These are phyloP conservation scores for Phaethon lepturus DNA, from an alignment of 2,113 vertebrate genomes.

Conservation along the genomic window DNA sequence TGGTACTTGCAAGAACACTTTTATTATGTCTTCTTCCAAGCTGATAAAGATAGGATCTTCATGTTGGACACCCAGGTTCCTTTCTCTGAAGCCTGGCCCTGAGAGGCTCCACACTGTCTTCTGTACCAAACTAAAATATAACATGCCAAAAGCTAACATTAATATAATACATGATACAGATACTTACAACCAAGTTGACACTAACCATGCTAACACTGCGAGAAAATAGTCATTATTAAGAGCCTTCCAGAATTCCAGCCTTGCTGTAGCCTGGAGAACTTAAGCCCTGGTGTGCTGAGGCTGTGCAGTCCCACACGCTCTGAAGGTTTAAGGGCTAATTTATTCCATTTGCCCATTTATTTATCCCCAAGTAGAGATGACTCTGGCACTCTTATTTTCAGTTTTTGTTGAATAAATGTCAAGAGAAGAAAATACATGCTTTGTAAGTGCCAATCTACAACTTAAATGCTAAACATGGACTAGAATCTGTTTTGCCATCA, in stretches of 20 bases:
- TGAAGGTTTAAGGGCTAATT: not conserved
- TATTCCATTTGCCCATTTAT: not conserved
- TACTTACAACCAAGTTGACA: not conserved
- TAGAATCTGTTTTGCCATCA: not conserved
- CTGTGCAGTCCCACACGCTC: not conserved
- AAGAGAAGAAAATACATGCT: not conserved
- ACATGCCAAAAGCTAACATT: not conserved
- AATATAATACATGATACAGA: not conserved
- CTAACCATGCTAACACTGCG: not conserved
- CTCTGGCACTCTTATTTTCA: not conserved
- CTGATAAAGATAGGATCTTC: not conserved
- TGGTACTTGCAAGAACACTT: not conserved
- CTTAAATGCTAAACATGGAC: not conserved
- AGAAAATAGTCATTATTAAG: not conserved
- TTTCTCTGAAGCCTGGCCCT: not conserved
- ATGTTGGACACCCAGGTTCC: not conserved
- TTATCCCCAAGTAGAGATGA: not conserved
- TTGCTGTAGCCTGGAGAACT: not conserved
- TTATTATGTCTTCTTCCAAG: not conserved
- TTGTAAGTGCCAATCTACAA: not conserved
- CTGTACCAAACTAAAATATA: not conserved
- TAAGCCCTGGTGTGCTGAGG: not conserved
- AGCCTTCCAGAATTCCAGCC: not conserved
- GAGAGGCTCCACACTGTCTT: not conserved
- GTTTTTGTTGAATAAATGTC: not conserved